Evolutionary conservation across 2,113 vertebrate species (phyloP), one percentile per base, ranked within the genome.

Genomic region (Pantherophis guttatus): DNA sequence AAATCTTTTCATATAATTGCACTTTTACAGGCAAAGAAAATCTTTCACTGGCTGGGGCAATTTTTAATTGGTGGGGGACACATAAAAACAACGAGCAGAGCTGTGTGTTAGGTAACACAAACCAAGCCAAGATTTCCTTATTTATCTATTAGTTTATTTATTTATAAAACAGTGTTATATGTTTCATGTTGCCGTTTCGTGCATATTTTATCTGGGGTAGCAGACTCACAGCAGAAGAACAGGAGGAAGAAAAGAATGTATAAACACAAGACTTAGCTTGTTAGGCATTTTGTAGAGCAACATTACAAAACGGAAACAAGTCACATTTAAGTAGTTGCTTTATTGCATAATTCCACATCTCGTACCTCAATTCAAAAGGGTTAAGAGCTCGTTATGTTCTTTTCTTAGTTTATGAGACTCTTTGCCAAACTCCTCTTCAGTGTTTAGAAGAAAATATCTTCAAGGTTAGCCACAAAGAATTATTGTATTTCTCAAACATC

Each of bases 351-450:
- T 92, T 93, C 91, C 1, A 2, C 93, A 93, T 89, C 57, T 93
- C 91, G 13, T 91, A 59, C 91, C 95, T 92, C 93, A 96, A 93
- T 81, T 96, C 21, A 88, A 97, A 96, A 94, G 97, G 55, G 93
- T 96, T 97, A 96, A 97, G 92, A 97, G 54, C 44, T 91, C 85
- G 95, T 94, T 96, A 96, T 93, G 96, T 97, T 93, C 93, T 96
- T 52, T 95, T 95, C 92, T 95, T 95, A 90, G 94, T 94, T 70
- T 87, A 70, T 91, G 95, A 96, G 44, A 19, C 96, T 87, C 93
- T 97, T 97, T 94, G 88, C 85, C 93, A 19, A 91, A 53, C 59
- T 21, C 88, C 90, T 96, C 96, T 97, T 54, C 23, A 8, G 26
- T 89, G 3, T 87, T 94, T 23, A 39, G 8, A 96, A 95, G 89